A percentile compares a stretch with the other conserved stretches of the same genome.
Evolutionary conservation across 1,140 invertebrate species (phyloP).

Genomic region (Hypothenemus hampei): DNA sequence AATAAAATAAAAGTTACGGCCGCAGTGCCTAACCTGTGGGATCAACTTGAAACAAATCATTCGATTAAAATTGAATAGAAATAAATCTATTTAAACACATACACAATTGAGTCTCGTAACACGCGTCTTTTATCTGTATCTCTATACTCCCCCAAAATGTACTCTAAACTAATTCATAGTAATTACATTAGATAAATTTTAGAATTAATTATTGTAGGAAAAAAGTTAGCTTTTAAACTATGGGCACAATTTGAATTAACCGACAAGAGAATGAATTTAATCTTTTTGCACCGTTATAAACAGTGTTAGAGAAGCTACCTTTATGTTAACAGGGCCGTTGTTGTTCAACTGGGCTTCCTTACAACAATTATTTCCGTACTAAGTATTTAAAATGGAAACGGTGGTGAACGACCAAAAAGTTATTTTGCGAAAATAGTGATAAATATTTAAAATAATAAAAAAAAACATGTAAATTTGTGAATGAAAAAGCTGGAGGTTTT

Average conservation of each 20-base stretch:
- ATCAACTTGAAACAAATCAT: slow-evolving; percentile 47
- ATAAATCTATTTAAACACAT: slow-evolving; percentile 42
- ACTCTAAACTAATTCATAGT: slow-evolving; percentile 40
- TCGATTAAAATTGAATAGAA: slow-evolving; percentile 29
- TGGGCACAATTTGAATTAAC: slow-evolving; percentile 45
- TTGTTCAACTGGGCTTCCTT: slow-evolving; percentile 14
- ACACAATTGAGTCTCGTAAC: slow-evolving; percentile 19
- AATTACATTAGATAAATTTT: slow-evolving; percentile 41
- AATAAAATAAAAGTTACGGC: slow-evolving; percentile 39
- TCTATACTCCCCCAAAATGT: slow-evolving; percentile 39
- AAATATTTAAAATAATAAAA: too few species aligned
- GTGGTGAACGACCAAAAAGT: too few species aligned
- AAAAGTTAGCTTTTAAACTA: slow-evolving; percentile 47
- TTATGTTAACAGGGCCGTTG: slow-evolving; percentile 11
- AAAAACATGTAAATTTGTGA: too few species aligned
- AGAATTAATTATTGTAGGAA: slow-evolving; percentile 37
- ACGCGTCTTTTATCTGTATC: slow-evolving; percentile 42
- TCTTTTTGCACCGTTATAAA: slow-evolving; percentile 31
- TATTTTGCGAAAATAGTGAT: too few species aligned
- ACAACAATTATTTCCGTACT: too few species aligned
- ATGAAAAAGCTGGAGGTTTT: too few species aligned
- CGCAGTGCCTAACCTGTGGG: slow-evolving; percentile 45
- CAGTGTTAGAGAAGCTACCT: background rate
- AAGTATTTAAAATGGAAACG: too few species aligned
- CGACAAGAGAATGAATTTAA: slow-evolving; percentile 28